Evolutionary conservation across 2,888 invertebrate species (phyloP), one percentile per base, ranked within the genome.

Genomic region (Cataglyphis rosenhaueri): DNA sequence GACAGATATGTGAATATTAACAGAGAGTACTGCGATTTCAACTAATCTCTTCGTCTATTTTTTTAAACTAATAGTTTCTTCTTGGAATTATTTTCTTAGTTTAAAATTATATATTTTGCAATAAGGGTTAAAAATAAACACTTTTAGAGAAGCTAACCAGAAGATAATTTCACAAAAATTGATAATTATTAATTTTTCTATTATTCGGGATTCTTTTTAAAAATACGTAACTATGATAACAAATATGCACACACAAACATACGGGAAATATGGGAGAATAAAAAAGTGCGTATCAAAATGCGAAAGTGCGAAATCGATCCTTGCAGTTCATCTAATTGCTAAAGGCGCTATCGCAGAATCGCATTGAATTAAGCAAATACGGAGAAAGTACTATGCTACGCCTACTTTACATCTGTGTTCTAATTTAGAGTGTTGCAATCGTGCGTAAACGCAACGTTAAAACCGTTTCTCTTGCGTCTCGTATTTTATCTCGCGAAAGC

Each of bases 401-500:
- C 44, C 70, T 78, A 64, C 61, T 78, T 82, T 78, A 52, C 59
- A 65, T 78, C 62, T 71, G 71, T 71, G 65, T 29, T 83, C 79
- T 64, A 83, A 61, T 68, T 62, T 62, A 59, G 44, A 75, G 55
- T 57, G 9, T 25, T 44, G 57, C 32, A 65, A 57, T 66, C 65
- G 44, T 64, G n/a, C n/a, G 70, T 62, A 71, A 81, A 75, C 48
- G 48, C 18, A 6, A 65, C 70, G 25, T 52, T n/a, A 57, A n/a
- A 62, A 18, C 18, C 32, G 48, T 64, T 85, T 85, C 85, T 85
- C 85, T 71, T 78, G 66, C 57, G 57, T 71, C 78, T 59, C 61
- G 73, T 74, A 66, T 64, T 78, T 85, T 78, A 48, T 73, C 64
- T 84, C 44, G 81, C 61, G 78, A 83, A 81, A 83, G 84, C 82